Evolutionary conservation across 2,888 invertebrate species (phyloP).

Genomic region (Ischnus inquisitorius): DNA sequence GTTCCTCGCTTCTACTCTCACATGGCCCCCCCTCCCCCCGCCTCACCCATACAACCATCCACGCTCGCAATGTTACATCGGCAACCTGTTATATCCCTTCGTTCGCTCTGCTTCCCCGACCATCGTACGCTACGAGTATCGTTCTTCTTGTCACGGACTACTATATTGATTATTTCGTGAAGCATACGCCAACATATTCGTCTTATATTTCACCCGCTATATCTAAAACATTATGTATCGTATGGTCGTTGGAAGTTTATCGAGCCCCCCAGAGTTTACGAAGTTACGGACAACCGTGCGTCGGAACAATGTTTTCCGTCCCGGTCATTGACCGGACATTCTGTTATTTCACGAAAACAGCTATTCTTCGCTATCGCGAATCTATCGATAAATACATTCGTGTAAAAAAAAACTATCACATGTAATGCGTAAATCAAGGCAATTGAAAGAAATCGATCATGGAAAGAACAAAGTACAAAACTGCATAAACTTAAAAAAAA

Average conservation of each 20-base stretch:
- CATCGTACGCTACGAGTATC: slow-evolving; percentile 63
- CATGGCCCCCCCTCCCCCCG: neutral
- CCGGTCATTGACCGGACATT: neutral
- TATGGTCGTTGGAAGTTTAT: neutral
- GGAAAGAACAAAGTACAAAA: no score
- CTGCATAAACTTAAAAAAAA: no score
- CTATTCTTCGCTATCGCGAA: neutral
- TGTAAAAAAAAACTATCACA: neutral
- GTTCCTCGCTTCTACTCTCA: neutral
- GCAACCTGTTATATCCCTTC: slow-evolving; percentile 79
- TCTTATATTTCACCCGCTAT: slow-evolving; percentile 21
- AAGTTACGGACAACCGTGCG: no score
- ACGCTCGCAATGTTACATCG: slow-evolving; percentile 56
- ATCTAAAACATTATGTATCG: slow-evolving; percentile 30
- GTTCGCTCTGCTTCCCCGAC: slow-evolving; percentile 27
- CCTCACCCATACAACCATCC: neutral
- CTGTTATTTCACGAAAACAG: neutral
- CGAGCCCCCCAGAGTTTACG: neutral
- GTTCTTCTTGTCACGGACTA: slow-evolving; percentile 62
- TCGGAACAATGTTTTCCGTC: neutral
- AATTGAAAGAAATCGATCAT: no score
- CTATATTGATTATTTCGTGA: slow-evolving; percentile 72
- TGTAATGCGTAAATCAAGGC: no score
- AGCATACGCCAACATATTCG: slow-evolving; percentile 42
- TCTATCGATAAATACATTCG: neutral